Percentiles rank a stretch among this genome's conserved stretches.
phyloP scores from a whole-genome alignment of 2,888 invertebrate species.

The Orthosia gothica region DNA sequence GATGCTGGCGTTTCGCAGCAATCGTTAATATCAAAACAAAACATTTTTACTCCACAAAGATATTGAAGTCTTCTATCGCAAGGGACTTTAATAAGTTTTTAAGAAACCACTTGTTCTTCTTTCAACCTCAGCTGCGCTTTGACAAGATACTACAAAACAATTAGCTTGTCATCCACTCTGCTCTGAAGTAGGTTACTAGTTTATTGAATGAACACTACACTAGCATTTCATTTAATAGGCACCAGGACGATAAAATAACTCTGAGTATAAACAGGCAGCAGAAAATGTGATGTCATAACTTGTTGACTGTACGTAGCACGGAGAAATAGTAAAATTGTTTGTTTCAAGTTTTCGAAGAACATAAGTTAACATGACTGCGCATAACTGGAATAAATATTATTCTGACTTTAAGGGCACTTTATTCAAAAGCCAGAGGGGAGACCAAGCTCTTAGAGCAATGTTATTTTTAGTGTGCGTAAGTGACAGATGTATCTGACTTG shows the following conservation, averaged over 20 bases:
- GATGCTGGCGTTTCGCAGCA: background rate
- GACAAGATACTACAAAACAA: conserved; percentile 36
- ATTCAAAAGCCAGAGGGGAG: no score
- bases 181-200: conserved; percentile 37
- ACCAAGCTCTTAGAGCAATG: no score
- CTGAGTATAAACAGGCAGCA: conserved; percentile 2
- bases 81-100: conserved; percentile 13
- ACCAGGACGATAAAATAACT: background rate
- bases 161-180: conserved; percentile 26
- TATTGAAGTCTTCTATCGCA: background rate
- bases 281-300: background rate
- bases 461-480: no score
- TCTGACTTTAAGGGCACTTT: no score
- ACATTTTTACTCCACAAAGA: background rate
- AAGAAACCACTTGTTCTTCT: conserved; percentile 5
- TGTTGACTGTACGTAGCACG: background rate
- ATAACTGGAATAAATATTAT: no score
- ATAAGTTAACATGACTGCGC: no score
- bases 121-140: conserved; percentile 37
- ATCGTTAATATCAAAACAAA: background rate
- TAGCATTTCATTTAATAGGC: conserved; percentile 1
- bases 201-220: conserved; percentile 1
- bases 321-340: background rate
- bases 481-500: no score
- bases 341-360: no score